Base-by-base conservation (phyloP, 2,888 invertebrate genomes). In the Rhingia rostrata region DNA sequence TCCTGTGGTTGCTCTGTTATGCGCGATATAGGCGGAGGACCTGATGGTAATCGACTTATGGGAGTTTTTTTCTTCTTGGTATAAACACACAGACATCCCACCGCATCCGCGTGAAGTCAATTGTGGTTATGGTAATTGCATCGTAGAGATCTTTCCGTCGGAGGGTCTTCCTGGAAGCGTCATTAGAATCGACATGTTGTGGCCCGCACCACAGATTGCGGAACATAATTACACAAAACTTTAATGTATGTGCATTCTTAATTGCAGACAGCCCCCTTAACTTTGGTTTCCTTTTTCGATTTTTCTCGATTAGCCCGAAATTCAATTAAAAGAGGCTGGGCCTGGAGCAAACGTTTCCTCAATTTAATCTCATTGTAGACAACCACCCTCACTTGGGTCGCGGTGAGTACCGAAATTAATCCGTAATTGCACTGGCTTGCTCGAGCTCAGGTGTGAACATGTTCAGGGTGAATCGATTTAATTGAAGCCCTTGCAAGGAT, bases 181-280 rank as follows among this genome's bases (percentile, higher is more conserved):
- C 64, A 53, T 75, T 70, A 74, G 61, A 61, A 58, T 43, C 39
- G 63, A 63, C 35, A 47, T 80, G 41, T 51, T 63, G 56, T 51
- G 14, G 6, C 6, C 2, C 6, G 12, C 9, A 37, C 54, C 73
- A 49, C 73, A 80, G 82, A 66, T 78, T 83, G 82, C 22, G 41
- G 43, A 2, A 2, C 54, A 63, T 72, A 77, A 82, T 82, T 82
- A 61, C 30, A 37, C 60, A 43, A n/a, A n/a, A 14, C 61, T 33
- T 22, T 78, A 78, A 83, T 78, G 33, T 78, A 83, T 83, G 72
- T 63, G 78, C 82, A 83, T 83, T 73, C 43, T 47, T 72, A 53
- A 82, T 72, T 49, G 72, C 54, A 9, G 22, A 22, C 22, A 22
- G 22, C 22, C 22, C 51, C 41, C 14, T 37, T 14, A 33, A 22